These are phyloP conservation scores for Pseudolycoriella hygida DNA, from an alignment of 2,888 invertebrate genomes.

Conservation along the genomic window DNA sequence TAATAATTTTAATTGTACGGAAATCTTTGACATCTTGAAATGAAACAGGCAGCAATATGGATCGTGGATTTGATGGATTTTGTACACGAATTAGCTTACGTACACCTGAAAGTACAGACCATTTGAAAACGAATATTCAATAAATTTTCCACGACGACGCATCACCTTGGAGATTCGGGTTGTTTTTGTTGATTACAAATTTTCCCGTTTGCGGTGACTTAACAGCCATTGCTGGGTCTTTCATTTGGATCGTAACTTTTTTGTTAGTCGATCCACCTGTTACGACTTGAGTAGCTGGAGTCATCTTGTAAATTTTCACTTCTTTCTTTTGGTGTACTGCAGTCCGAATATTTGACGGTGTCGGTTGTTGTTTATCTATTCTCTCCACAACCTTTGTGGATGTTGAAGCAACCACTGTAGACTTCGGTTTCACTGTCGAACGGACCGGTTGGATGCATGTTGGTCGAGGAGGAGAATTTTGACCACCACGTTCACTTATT, in stretches of 20 bases:
- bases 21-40: slow-evolving; percentile 52
- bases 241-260: not conserved
- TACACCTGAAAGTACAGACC: slow-evolving; percentile 3
- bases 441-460: not conserved
- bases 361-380: slow-evolving; percentile 13
- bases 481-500: slow-evolving; percentile 12
- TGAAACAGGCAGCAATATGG: slow-evolving; percentile 52
- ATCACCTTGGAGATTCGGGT: slow-evolving; percentile 1
- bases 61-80: slow-evolving; percentile 34
- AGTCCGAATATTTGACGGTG: not conserved
- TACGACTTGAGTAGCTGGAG: not conserved
- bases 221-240: not conserved
- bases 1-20: slow-evolving; percentile 53
- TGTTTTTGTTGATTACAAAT: slow-evolving; percentile 1
- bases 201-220: not conserved
- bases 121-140: not conserved
- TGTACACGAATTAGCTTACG: slow-evolving; percentile 15
- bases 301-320: slow-evolving; percentile 3
- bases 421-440: not conserved
- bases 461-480: slow-evolving; percentile 9
- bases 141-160: too few relatives aligned
- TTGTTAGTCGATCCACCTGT: not conserved
- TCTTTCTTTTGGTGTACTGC: not conserved
- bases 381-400: slow-evolving; percentile 15
- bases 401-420: not conserved